Evolutionary conservation across 2,888 invertebrate genomes (phyloP).

Genomic region (Lycaena phlaeas): DNA sequence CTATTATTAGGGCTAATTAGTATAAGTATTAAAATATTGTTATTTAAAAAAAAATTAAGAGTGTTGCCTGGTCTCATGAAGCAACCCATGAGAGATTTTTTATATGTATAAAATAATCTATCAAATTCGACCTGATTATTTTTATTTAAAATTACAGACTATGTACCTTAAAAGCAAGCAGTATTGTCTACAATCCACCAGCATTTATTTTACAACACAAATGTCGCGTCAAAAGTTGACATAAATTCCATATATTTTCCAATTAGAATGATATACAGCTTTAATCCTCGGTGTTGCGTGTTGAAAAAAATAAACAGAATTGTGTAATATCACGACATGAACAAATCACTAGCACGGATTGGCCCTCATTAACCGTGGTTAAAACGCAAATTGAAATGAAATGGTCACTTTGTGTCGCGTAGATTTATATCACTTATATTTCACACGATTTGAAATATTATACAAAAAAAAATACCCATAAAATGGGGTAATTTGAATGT

Average conservation of each 20-base stretch:
- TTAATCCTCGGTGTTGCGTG: slow-evolving; percentile 7
- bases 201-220: too few species aligned
- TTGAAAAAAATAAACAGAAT: slow-evolving; percentile 9
- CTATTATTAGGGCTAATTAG: too few species aligned
- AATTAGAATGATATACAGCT: slow-evolving; percentile 2
- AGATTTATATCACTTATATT: slow-evolving; percentile 7
- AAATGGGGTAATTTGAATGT: not conserved
- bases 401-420: slow-evolving; percentile 23
- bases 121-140: too few species aligned
- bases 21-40: too few species aligned
- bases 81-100: too few species aligned
- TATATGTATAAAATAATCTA: too few species aligned
- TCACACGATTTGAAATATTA: slow-evolving; percentile 7
- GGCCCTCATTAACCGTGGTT: slow-evolving; percentile 51
- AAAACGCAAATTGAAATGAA: slow-evolving; percentile 30
- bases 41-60: too few species aligned
- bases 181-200: too few species aligned
- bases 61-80: too few species aligned
- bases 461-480: not conserved
- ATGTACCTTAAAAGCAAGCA: too few species aligned
- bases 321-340: slow-evolving; percentile 31
- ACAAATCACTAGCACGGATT: slow-evolving; percentile 53
- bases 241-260: slow-evolving; percentile 1
- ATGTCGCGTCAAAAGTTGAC: too few species aligned
- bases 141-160: too few species aligned